These are phyloP conservation scores for Calyptommatus sinebrachiatus DNA, from an alignment of 2,113 vertebrate species.

Conservation along the genomic window DNA sequence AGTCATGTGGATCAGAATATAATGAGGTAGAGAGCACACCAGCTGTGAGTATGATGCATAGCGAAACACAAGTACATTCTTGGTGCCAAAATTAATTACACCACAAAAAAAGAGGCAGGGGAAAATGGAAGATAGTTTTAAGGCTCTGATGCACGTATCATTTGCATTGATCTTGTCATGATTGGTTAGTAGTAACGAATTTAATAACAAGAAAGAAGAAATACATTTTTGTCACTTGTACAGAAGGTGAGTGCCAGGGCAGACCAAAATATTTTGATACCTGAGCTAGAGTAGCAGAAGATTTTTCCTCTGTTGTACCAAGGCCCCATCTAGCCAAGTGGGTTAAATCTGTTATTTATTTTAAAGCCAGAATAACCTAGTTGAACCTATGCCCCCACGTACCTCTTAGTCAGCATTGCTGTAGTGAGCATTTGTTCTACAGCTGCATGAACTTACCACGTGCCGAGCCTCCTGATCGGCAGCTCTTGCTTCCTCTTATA, in stretches of 20 bases:
- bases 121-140: background rate
- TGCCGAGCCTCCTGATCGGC: too few relatives aligned
- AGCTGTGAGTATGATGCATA: conserved; percentile 21
- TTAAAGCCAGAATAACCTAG: too few relatives aligned
- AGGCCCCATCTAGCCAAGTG: too few relatives aligned
- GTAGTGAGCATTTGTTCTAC: too few relatives aligned
- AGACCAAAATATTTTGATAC: too few relatives aligned
- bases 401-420: too few relatives aligned
- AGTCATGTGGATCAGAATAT: background rate
- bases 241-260: background rate
- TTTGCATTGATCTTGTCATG: background rate
- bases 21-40: conserved; percentile 16
- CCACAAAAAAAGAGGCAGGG: conserved; percentile 10
- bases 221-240: background rate
- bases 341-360: too few relatives aligned
- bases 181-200: background rate
- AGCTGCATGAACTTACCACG: too few relatives aligned
- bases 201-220: background rate
- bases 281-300: too few relatives aligned
- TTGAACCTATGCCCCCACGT: too few relatives aligned
- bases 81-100: conserved; percentile 26
- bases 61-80: background rate
- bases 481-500: too few relatives aligned
- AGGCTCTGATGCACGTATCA: background rate
- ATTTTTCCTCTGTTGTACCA: too few relatives aligned